phyloP scores from a whole-genome alignment of 2,888 invertebrate species.

The Chironomus riparius region DNA sequence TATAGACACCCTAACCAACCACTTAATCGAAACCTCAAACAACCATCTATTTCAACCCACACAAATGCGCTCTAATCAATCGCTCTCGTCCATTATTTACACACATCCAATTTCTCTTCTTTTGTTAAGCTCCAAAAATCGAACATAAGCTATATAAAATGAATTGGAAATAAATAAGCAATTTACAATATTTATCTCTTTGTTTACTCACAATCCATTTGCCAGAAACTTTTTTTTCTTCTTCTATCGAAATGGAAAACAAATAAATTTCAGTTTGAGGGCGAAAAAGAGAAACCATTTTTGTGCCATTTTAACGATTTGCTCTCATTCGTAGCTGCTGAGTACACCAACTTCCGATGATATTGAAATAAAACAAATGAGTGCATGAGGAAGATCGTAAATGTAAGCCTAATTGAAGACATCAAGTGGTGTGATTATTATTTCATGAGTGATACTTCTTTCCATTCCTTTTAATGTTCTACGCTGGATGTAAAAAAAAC shows the following conservation, averaged over 20 bases:
- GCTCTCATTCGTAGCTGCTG: neutral
- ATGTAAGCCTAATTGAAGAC: neutral
- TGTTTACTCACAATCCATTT: constrained; percentile 15
- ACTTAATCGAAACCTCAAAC: too few species aligned
- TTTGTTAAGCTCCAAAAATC: too few species aligned
- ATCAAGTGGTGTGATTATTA: neutral
- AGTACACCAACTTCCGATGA: neutral
- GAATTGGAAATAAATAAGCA: constrained; percentile 13
- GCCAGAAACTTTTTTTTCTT: neutral
- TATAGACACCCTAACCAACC: too few species aligned
- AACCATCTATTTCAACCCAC: too few species aligned
- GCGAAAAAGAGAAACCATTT: neutral
- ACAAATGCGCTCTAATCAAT: too few species aligned
- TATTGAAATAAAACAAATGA: neutral
- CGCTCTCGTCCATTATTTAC: neutral
- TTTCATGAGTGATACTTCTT: neutral
- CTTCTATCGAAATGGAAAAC: constrained; percentile 9
- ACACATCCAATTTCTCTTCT: neutral
- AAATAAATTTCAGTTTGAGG: constrained; percentile 7
- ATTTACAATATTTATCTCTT: constrained; percentile 19
- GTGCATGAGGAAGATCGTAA: neutral
- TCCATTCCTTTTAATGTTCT: neutral
- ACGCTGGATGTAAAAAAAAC: neutral
- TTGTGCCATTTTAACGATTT: neutral
- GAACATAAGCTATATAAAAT: too few species aligned